Evolutionary conservation across 1,140 invertebrate genomes (phyloP).

Genomic region (Battus philenor): DNA sequence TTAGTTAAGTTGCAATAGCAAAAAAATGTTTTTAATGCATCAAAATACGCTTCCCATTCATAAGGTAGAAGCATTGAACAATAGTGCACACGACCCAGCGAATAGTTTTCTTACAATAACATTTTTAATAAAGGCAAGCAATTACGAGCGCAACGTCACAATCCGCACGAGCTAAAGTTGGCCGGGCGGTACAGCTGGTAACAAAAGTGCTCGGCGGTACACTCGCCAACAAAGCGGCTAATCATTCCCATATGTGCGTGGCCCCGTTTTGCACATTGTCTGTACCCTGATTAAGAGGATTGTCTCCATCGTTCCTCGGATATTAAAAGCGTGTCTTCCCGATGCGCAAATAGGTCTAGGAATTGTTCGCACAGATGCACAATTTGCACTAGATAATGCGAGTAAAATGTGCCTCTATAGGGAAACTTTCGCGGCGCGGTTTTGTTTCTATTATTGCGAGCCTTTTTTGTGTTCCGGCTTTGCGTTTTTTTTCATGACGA

Average conservation of each 20-base stretch:
- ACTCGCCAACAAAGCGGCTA: constrained; percentile 67
- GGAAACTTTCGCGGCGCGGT: constrained; percentile 50
- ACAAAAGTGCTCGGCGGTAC: constrained; percentile 57
- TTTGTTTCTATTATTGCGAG: constrained; percentile 63
- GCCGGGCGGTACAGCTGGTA: constrained; percentile 48
- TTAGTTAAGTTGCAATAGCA: constrained; percentile 5
- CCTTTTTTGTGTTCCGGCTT: constrained; percentile 48
- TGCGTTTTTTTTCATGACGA: constrained; percentile 44
- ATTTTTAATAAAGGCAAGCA: constrained; percentile 46
- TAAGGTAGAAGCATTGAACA: constrained; percentile 5
- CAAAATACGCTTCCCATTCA: background rate
- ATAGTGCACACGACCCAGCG: constrained; percentile 5
- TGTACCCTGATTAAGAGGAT: constrained; percentile 71
- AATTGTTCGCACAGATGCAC: constrained; percentile 46
- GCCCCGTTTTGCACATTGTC: constrained; percentile 70
- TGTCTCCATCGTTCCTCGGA: constrained; percentile 67
- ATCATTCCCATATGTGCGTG: constrained; percentile 68
- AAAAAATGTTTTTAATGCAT: constrained; percentile 6
- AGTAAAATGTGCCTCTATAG: constrained; percentile 49
- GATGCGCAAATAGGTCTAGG: constrained; percentile 43
- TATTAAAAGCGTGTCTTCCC: constrained; percentile 69
- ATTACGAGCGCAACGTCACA: constrained; percentile 49
- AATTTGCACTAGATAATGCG: constrained; percentile 55
- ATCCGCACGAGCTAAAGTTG: constrained; percentile 56
- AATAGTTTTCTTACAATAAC: constrained; percentile 17